These are phyloP conservation scores for Leptopilina syphax DNA, from an alignment of 2,888 invertebrate species.

Conservation along the genomic window DNA sequence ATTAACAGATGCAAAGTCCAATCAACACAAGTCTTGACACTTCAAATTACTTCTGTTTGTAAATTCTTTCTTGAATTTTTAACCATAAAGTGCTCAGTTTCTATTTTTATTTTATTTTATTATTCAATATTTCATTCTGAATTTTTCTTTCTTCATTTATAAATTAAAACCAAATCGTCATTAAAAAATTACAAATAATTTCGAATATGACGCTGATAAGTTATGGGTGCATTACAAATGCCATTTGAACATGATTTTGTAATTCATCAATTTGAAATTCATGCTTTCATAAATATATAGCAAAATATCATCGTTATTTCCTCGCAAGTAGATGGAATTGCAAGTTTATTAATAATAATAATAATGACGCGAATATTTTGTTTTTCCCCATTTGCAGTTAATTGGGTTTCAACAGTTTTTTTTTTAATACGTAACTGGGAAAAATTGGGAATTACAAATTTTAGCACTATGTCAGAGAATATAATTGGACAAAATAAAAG, in stretches of 20 bases:
- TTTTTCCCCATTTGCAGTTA: background rate
- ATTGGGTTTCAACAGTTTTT: background rate
- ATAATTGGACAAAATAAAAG: slow-evolving; percentile 1
- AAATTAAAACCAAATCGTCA: too few relatives aligned
- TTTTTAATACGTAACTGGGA: background rate
- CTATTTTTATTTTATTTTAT: too few relatives aligned
- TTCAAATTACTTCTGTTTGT: too few relatives aligned
- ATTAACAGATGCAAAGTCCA: slow-evolving; percentile 39
- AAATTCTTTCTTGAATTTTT: too few relatives aligned
- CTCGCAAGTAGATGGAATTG: background rate
- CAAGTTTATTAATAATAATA: background rate
- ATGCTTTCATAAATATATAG: background rate
- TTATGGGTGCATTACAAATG: background rate
- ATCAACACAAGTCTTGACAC: slow-evolving; percentile 23
- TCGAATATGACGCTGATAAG: too few relatives aligned
- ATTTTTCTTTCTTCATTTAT: too few relatives aligned
- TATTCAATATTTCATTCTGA: too few relatives aligned
- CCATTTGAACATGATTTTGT: background rate
- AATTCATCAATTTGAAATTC: background rate
- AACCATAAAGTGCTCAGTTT: too few relatives aligned
- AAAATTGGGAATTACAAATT: background rate
- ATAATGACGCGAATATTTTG: background rate
- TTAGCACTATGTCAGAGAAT: background rate
- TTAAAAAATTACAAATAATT: too few relatives aligned
- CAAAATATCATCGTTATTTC: background rate